Evolutionary conservation across 2,888 invertebrate genomes (phyloP), one percentile per base, ranked within the genome.

Genomic region (Ligdia adustata): DNA sequence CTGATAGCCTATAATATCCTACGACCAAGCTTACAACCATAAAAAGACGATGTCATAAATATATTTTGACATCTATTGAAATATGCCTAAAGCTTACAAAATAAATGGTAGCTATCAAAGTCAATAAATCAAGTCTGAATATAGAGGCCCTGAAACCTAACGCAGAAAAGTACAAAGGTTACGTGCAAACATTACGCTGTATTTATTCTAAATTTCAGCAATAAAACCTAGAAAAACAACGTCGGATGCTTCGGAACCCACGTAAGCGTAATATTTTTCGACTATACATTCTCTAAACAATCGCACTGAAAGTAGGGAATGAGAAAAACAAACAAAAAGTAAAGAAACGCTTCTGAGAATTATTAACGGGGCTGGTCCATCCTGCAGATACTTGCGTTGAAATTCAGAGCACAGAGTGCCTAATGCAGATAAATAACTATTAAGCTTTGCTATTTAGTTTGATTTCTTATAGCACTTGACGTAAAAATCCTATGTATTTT

Each of bases 321-420:
- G 55, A 41, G 53, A 55, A 53, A 52, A 51, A 58, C 52, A 55
- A 55, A 55, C 52, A 51, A 46, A n/a, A 45, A 55, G 52, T 39
- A 57, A 57, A 57, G 57, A 53, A 55, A 52, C 42, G 52, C 48
- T 50, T 43, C 14, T 28, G 32, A 40, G 57, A 60, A 62, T 58
- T 60, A 60, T 56, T 62, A 60, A 57, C 51, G 57, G 33, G 32
- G 40, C 51, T 32, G 52, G 49, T 51, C 55, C 47, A 34, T 31
- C 26, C 34, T 38, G 47, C 49, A 50, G 39, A 41, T 37, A 47
- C 43, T 16, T 33, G 27, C 27, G 37, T 24, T 50, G 35, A 45
- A 55, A 29, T 47, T 26, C 3, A 1, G 37, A 32, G 11, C 18
- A 9, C 13, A 28, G 38, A 31, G n/a, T n/a, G n/a, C n/a, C 9